Conservation (phyloP, 2,888 invertebrate genomes). For the Amphiduros pacificus region DNA sequence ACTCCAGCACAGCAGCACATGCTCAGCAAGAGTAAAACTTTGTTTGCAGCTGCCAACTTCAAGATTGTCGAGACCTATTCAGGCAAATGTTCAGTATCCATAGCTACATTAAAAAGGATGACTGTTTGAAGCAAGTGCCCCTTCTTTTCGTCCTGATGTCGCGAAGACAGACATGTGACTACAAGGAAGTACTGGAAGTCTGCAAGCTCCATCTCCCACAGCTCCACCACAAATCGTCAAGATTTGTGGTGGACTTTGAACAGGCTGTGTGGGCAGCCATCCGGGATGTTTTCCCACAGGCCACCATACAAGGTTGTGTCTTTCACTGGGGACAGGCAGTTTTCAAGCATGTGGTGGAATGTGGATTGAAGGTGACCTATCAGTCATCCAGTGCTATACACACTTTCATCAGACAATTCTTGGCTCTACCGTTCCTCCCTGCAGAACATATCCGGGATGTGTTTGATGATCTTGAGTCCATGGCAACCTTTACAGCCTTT, state of each 20-base stretch:
- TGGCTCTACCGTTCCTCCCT: constrained; percentile 4
- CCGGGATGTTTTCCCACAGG: no score
- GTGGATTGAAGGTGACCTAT: neutral
- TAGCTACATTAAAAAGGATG: neutral
- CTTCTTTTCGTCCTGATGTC: constrained; percentile 13
- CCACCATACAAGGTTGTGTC: neutral
- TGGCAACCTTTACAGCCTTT: no score
- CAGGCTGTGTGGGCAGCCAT: constrained; percentile 8
- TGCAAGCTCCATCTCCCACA: neutral
- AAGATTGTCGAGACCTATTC: constrained; percentile 14
- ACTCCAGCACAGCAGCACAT: no score
- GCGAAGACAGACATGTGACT: constrained; percentile 1
- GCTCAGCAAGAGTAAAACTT: no score
- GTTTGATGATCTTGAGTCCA: neutral
- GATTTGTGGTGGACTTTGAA: constrained; percentile 12
- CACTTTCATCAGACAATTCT: neutral
- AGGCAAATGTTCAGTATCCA: constrained; percentile 9
- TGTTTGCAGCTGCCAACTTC: no score
- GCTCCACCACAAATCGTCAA: no score
- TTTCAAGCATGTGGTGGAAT: neutral
- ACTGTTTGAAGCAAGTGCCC: constrained; percentile 10
- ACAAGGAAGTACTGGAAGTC: neutral
- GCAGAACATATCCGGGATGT: neutral
- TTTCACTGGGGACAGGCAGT: constrained; percentile 8
- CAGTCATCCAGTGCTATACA: no score